phyloP scores from a whole-genome alignment of 1,140 invertebrate species.

The Whitmania pigra region DNA sequence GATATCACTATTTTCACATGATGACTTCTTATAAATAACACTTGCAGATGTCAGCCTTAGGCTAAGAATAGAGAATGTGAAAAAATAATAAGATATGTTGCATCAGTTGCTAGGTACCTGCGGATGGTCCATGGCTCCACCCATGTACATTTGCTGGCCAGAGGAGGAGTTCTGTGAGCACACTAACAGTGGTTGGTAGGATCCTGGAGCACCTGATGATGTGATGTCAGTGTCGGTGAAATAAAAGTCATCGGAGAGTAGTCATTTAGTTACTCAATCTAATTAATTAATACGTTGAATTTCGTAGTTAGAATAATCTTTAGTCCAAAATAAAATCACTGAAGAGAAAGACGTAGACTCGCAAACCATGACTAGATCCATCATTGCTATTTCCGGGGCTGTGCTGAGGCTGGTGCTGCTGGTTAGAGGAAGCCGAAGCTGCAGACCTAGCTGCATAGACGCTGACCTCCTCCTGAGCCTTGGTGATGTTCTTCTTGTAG shows the following conservation, averaged over 20 bases:
- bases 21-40: no score
- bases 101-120: constrained; percentile 62
- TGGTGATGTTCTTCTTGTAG: constrained; percentile 99
- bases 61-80: no score
- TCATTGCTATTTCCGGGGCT: constrained; percentile 16
- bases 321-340: not conserved
- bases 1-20: no score
- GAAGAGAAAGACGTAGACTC: not conserved
- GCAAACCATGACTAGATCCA: constrained; percentile 17
- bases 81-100: constrained; percentile 47
- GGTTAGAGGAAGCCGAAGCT: constrained; percentile 7
- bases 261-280: not conserved
- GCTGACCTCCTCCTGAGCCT: constrained; percentile 98
- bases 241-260: not conserved
- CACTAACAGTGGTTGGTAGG: no score
- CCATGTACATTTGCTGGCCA: constrained; percentile 48
- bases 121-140: constrained; percentile 72
- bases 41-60: no score
- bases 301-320: not conserved
- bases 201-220: no score
- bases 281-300: not conserved
- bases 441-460: constrained; percentile 93
- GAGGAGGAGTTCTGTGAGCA: no score
- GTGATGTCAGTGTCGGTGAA: constrained; percentile 41
- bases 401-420: constrained; percentile 8